Evolutionary conservation across 2,888 invertebrate species (phyloP).

Genomic region (Scelioninae gen. 1): DNA sequence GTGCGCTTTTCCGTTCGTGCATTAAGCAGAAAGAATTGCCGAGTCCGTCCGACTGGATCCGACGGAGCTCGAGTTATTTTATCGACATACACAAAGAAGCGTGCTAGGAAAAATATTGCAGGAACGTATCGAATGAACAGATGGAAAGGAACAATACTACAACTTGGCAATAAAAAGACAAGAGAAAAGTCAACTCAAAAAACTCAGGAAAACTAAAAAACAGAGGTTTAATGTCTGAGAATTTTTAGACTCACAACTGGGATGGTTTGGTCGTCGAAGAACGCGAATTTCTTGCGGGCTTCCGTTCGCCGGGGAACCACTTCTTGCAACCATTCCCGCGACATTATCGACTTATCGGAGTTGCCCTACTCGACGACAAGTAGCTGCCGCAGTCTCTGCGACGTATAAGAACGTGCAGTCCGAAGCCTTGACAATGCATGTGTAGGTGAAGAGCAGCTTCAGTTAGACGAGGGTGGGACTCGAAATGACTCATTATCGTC

Average conservation of each 20-base stretch:
- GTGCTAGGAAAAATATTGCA: background rate
- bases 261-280: constrained; percentile 74
- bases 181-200: too few species aligned
- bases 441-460: constrained; percentile 51
- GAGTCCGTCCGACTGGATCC: background rate
- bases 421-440: constrained; percentile 54
- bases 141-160: too few species aligned
- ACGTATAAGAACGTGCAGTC: constrained; percentile 30
- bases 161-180: too few species aligned
- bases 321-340: constrained; percentile 69
- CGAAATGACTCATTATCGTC: constrained; percentile 39
- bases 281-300: constrained; percentile 77
- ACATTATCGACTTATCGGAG: constrained; percentile 71
- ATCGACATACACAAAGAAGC: constrained; percentile 4
- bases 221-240: background rate
- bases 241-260: constrained; percentile 74
- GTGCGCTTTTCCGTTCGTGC: background rate
- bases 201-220: background rate
- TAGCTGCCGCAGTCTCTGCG: constrained; percentile 37
- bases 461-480: constrained; percentile 38
- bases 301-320: constrained; percentile 73
- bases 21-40: background rate
- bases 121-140: background rate
- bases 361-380: constrained; percentile 44
- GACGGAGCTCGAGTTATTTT: background rate